A percentile compares a stretch with the other conserved stretches of the same genome.
phyloP scores from a whole-genome alignment of 2,113 vertebrate genomes.

The Gobio gobio region DNA sequence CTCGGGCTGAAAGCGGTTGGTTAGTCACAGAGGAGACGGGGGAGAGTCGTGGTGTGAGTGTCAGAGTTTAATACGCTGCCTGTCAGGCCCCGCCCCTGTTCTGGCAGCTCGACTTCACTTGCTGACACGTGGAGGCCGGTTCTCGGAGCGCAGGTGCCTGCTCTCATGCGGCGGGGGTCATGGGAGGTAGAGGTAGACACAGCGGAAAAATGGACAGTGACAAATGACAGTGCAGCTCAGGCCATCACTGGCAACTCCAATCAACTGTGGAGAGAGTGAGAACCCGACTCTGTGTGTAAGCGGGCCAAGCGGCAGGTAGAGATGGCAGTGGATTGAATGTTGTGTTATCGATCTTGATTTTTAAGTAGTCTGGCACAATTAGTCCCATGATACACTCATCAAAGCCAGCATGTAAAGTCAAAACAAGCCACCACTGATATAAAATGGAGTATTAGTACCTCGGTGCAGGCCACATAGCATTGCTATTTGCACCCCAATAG shows the following conservation, averaged over 20 bases:
- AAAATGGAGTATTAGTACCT: background rate
- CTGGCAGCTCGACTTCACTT: background rate
- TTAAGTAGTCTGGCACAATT: slow-evolving; percentile 13
- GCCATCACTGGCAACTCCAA: slow-evolving; percentile 14
- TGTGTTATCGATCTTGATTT: background rate
- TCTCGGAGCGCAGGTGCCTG: slow-evolving; percentile 10
- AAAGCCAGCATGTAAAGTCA: background rate
- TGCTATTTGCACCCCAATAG: background rate
- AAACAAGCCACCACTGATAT: background rate
- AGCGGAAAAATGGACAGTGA: slow-evolving; percentile 50
- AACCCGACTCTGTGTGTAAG: background rate
- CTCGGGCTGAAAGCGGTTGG: slow-evolving; percentile 25
- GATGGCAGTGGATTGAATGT: background rate
- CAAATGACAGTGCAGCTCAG: slow-evolving; percentile 41
- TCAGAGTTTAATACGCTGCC: slow-evolving; percentile 28
- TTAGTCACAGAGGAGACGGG: slow-evolving; percentile 42
- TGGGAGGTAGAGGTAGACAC: slow-evolving; percentile 25
- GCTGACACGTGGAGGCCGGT: background rate
- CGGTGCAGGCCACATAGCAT: background rate
- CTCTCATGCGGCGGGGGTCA: slow-evolving; percentile 13
- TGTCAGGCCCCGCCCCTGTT: slow-evolving; percentile 3
- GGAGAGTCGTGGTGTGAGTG: slow-evolving; percentile 24
- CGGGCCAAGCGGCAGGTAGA: background rate
- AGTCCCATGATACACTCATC: background rate
- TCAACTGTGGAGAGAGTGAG: slow-evolving; percentile 12